Percentiles rank a stretch among this genome's conserved stretches.
Evolutionary conservation across 1,140 invertebrate genomes (phyloP).

Genomic region (Elysia chlorotica): DNA sequence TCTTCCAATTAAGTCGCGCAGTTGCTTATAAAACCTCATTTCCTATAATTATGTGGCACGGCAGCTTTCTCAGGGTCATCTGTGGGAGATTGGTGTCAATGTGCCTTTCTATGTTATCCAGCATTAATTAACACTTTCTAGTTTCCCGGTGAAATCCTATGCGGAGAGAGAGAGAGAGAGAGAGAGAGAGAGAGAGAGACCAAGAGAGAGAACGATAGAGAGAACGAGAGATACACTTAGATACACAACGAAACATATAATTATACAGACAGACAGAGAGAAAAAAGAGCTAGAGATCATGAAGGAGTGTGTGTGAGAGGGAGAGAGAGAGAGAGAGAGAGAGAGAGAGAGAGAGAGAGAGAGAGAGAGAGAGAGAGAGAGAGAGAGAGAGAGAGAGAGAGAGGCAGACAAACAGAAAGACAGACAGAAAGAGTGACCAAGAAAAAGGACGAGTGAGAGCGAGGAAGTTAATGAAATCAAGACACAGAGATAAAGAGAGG

Average conservation of each 20-base stretch:
- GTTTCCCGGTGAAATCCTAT: too few species aligned
- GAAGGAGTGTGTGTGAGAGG: not conserved
- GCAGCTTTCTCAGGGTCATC: too few species aligned
- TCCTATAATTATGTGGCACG: too few species aligned
- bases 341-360: not conserved
- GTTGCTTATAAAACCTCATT: too few species aligned
- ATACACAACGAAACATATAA: too few species aligned
- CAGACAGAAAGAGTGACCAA: slow-evolving; percentile 1
- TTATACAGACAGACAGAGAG: too few species aligned
- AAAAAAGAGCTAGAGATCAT: too few species aligned
- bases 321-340: not conserved
- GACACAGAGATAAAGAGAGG: not conserved
- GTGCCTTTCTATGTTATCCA: too few species aligned
- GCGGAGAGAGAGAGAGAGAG: too few species aligned
- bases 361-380: not conserved
- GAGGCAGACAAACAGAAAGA: slow-evolving; percentile 1
- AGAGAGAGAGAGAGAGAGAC: slow-evolving; percentile 12
- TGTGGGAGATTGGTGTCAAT: too few species aligned
- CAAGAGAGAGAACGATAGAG: slow-evolving; percentile 36
- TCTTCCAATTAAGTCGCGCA: too few species aligned
- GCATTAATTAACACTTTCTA: too few species aligned
- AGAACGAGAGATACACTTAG: slow-evolving; percentile 21
- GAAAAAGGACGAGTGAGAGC: not conserved
- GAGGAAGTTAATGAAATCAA: not conserved
- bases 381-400: not conserved